Evolutionary conservation across 2,888 invertebrate species (phyloP).

Genomic region (Pteria penguin): DNA sequence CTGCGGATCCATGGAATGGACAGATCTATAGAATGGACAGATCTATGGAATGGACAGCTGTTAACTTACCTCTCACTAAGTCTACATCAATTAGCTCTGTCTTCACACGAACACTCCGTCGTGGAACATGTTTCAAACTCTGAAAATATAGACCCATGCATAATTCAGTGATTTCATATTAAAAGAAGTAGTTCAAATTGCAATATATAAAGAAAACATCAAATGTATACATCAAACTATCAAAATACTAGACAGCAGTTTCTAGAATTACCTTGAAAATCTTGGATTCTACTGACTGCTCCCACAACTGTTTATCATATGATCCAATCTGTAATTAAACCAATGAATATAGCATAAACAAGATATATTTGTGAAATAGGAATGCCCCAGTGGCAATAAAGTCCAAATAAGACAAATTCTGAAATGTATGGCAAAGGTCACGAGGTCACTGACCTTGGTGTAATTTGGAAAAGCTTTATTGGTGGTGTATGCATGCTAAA

Average conservation of each 20-base stretch:
- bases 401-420: too few species aligned
- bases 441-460: background rate
- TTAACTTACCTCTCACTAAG: slow-evolving; percentile 92
- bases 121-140: slow-evolving; percentile 87
- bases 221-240: background rate
- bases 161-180: background rate
- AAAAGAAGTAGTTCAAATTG: background rate
- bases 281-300: slow-evolving; percentile 94
- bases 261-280: slow-evolving; percentile 83
- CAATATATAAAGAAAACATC: background rate
- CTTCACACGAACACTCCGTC: slow-evolving; percentile 89
- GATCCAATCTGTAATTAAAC: slow-evolving; percentile 94
- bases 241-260: background rate
- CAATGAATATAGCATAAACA: too few species aligned
- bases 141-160: slow-evolving; percentile 29
- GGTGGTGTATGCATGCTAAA: too few species aligned
- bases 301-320: slow-evolving; percentile 98
- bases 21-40: too few species aligned
- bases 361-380: too few species aligned
- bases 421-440: too few species aligned
- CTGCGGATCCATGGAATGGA: too few species aligned
- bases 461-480: too few species aligned
- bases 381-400: too few species aligned
- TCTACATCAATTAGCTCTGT: slow-evolving; percentile 97
- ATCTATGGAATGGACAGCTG: too few species aligned